phyloP scores from a whole-genome alignment of 2,113 vertebrate genomes.

The Corythoichthys intestinalis region DNA sequence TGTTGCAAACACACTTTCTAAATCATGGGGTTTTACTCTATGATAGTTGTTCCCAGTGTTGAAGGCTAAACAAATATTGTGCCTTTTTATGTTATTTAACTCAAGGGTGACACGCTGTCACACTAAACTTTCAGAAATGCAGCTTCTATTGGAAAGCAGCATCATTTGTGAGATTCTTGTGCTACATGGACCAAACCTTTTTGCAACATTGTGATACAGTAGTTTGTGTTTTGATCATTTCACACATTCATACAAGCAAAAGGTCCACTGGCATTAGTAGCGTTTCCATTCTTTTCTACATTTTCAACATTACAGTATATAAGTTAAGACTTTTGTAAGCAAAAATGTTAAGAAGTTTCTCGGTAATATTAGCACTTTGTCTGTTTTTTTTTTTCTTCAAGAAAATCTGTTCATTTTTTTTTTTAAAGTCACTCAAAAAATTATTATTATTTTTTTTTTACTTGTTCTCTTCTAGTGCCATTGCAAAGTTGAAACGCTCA shows the following conservation, averaged over 20 bases:
- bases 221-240: not conserved
- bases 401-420: not conserved
- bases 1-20: conserved; percentile 46
- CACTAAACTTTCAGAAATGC: conserved; percentile 1
- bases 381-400: not conserved
- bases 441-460: not conserved
- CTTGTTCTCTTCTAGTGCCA: not conserved
- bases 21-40: conserved; percentile 13
- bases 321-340: not conserved
- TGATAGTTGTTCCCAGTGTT: not conserved
- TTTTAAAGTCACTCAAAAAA: not conserved
- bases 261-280: not conserved
- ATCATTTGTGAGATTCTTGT: not conserved
- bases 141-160: conserved; percentile 4
- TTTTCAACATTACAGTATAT: not conserved
- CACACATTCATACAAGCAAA: not conserved
- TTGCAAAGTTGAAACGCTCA: not conserved
- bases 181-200: not conserved
- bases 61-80: not conserved
- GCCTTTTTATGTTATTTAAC: conserved; percentile 1
- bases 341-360: not conserved
- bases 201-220: too few species aligned
- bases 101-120: not conserved
- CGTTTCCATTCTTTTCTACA: not conserved
- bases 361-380: not conserved